These are phyloP conservation scores for Aethes cnicana DNA, from an alignment of 2,888 invertebrate species.

Conservation along the genomic window DNA sequence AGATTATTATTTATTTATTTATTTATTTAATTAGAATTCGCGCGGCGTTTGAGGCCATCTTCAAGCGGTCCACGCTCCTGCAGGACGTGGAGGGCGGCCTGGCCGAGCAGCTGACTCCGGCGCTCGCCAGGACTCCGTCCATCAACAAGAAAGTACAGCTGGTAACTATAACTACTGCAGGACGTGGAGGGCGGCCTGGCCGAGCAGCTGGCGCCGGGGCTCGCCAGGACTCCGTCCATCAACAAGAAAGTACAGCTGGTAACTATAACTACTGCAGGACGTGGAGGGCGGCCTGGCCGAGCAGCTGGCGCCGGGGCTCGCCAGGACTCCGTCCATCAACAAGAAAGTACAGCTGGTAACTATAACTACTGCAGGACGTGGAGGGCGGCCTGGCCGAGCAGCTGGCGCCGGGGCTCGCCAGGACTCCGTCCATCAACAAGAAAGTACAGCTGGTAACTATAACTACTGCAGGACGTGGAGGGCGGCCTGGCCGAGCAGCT, in stretches of 20 bases:
- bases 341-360: constrained; percentile 95
- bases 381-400: constrained; percentile 78
- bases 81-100: constrained; percentile 89
- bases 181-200: constrained; percentile 87
- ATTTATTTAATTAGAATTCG: constrained; percentile 83
- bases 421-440: constrained; percentile 89
- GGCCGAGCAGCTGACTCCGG: constrained; percentile 63
- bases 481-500: too few species aligned
- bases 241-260: constrained; percentile 95
- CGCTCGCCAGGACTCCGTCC: constrained; percentile 84
- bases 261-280: constrained; percentile 86
- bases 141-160: constrained; percentile 94
- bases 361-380: constrained; percentile 88
- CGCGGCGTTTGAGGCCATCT: constrained; percentile 94
- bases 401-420: constrained; percentile 72
- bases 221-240: constrained; percentile 86
- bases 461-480: too few species aligned
- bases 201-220: constrained; percentile 63
- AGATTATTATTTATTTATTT: too few species aligned
- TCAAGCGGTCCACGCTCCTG: constrained; percentile 91
- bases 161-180: constrained; percentile 86
- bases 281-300: constrained; percentile 84
- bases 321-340: constrained; percentile 87
- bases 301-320: constrained; percentile 69
- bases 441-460: constrained; percentile 92